These are phyloP conservation scores for Pluvialis apricaria DNA, from an alignment of 2,113 vertebrate species.

Conservation along the genomic window DNA sequence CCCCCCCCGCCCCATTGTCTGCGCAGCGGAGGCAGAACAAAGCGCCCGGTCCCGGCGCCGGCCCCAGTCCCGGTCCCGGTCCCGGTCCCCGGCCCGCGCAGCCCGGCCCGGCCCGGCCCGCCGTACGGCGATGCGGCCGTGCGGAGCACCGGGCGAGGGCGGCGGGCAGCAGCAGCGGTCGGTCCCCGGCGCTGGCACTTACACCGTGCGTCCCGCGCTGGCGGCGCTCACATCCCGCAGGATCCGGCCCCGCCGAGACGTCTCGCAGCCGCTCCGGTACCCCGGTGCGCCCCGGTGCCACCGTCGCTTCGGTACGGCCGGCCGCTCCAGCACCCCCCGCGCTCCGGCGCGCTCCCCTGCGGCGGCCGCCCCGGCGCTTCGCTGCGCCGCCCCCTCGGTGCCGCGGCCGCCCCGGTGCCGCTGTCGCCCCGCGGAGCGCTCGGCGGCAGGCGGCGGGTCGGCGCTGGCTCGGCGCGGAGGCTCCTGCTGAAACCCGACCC, in stretches of 20 bases:
- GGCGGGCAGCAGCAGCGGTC: not conserved
- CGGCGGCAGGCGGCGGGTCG: not conserved
- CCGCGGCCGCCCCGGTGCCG: not conserved
- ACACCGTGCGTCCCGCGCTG: not conserved
- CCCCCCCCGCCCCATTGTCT: not conserved
- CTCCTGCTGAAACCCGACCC: conserved; percentile 18
- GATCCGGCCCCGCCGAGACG: not conserved
- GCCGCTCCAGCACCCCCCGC: not conserved
- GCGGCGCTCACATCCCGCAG: not conserved
- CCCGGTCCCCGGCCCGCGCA: not conserved
- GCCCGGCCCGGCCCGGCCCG: not conserved
- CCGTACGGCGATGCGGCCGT: not conserved
- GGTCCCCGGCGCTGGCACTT: not conserved
- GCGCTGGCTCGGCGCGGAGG: not conserved
- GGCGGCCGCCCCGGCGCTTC: not conserved
- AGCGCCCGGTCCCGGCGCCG: not conserved
- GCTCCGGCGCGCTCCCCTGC: not conserved
- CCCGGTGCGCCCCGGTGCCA: not conserved
- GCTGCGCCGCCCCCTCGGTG: not conserved
- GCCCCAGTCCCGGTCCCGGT: no score
- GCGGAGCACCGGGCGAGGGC: not conserved
- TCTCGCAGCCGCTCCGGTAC: not conserved
- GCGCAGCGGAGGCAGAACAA: conserved; percentile 1
- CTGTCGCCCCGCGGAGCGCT: not conserved
- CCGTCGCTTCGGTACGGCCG: not conserved